Conservation (phyloP, 2,888 invertebrate genomes). For the Hypsopygia costalis region DNA sequence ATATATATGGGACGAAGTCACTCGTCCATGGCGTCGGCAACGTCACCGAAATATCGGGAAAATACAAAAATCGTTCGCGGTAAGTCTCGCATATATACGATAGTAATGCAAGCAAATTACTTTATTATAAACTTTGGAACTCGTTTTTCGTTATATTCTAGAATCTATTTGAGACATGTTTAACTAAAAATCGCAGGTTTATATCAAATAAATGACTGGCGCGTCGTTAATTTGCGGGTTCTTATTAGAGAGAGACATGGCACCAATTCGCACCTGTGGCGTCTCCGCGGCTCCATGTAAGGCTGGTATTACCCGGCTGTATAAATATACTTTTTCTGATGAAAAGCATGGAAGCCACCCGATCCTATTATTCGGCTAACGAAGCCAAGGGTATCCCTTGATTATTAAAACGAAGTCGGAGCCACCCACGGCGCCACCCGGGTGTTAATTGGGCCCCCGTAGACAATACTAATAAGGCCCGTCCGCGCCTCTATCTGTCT, state of each 20-base stretch:
- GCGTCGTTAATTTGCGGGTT: conserved; percentile 8
- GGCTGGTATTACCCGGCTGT: conserved; percentile 5
- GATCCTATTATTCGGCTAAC: conserved; percentile 76
- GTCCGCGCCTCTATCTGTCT: conserved; percentile 80
- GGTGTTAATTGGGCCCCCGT: conserved; percentile 80
- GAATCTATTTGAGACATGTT: too few species aligned
- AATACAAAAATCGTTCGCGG: too few species aligned
- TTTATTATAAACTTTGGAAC: too few species aligned
- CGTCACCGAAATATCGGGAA: too few species aligned
- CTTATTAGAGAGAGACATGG: conserved; percentile 25
- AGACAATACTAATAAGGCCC: conserved; percentile 81
- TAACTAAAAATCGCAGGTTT: neutral
- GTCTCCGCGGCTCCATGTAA: conserved; percentile 4
- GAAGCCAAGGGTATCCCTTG: conserved; percentile 75
- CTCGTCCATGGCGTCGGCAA: too few species aligned
- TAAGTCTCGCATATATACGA: too few species aligned
- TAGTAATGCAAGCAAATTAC: too few species aligned
- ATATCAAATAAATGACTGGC: conserved; percentile 2
- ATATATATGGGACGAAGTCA: too few species aligned
- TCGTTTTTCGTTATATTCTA: too few species aligned
- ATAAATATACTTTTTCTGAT: conserved; percentile 23
- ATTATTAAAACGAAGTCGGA: conserved; percentile 76
- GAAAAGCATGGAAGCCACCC: conserved; percentile 44
- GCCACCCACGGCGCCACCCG: conserved; percentile 70
- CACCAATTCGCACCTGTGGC: conserved; percentile 32